Conservation (phyloP, 2,113 vertebrate species). For the Synodontis membranacea region DNA sequence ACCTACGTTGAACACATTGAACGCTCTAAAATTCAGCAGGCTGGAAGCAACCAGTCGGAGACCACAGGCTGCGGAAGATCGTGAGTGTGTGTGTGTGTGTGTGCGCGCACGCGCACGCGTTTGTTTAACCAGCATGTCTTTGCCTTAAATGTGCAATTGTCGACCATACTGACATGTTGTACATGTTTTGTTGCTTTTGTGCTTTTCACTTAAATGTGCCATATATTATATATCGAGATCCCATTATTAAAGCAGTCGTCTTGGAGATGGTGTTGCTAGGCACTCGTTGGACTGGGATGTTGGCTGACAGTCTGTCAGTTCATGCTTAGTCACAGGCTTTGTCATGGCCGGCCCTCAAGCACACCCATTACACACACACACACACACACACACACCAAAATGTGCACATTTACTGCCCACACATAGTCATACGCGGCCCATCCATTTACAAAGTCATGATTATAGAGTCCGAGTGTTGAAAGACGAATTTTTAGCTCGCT, state of each 20-base stretch:
- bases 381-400: not conserved
- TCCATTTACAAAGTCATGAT: not conserved
- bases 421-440: not conserved
- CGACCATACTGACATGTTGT: not conserved
- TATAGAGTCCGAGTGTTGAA: not conserved
- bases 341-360: slow-evolving; percentile 17
- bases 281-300: slow-evolving; percentile 15
- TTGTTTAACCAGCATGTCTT: not conserved
- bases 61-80: slow-evolving; percentile 83
- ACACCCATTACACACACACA: not conserved
- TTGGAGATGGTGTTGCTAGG: slow-evolving; percentile 51
- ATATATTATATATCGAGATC: slow-evolving; percentile 8
- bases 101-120: no score
- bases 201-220: not conserved
- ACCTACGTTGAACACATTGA: slow-evolving; percentile 97
- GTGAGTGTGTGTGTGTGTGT: slow-evolving; percentile 70
- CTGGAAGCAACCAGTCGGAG: slow-evolving; percentile 85
- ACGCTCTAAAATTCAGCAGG: slow-evolving; percentile 92
- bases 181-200: not conserved
- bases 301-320: slow-evolving; percentile 41
- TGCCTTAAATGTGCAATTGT: not conserved
- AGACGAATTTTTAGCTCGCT: not conserved
- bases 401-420: slow-evolving; percentile 14
- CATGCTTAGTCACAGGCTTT: slow-evolving; percentile 41
- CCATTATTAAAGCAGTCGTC: slow-evolving; percentile 26